phyloP scores from a whole-genome alignment of 2,797 vertebrate species.

The Danio kyathit region DNA sequence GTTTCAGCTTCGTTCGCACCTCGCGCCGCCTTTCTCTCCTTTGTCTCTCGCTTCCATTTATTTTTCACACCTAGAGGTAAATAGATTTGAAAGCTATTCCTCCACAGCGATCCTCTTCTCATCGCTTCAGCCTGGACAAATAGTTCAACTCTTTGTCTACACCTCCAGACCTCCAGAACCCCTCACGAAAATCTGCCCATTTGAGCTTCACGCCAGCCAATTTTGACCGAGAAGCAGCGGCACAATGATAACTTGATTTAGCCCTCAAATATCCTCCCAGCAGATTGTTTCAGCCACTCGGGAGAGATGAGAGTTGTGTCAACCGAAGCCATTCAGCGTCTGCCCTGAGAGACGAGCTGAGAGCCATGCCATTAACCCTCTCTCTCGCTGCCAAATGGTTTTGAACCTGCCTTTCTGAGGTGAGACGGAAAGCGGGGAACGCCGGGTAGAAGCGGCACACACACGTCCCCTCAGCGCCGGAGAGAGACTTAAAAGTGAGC shows the following conservation, averaged over 20 bases:
- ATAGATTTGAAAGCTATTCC: conserved; percentile 41
- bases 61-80: conserved; percentile 45
- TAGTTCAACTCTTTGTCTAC: conserved; percentile 1
- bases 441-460: conserved; percentile 28
- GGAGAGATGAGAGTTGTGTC: conserved; percentile 54
- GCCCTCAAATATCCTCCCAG: conserved; percentile 52
- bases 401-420: conserved; percentile 57
- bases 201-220: conserved; percentile 35
- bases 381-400: conserved; percentile 58
- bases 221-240: conserved; percentile 37
- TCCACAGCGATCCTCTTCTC: background rate
- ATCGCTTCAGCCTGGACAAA: conserved; percentile 16
- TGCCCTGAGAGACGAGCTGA: conserved; percentile 54
- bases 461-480: background rate
- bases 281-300: conserved; percentile 62
- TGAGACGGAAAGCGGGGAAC: conserved; percentile 44
- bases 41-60: conserved; percentile 22
- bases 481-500: conserved; percentile 43
- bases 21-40: conserved; percentile 9
- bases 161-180: conserved; percentile 44
- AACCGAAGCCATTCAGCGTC: conserved; percentile 51
- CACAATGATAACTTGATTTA: conserved; percentile 65
- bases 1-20: conserved; percentile 25
- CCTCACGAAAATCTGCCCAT: conserved; percentile 40
- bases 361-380: conserved; percentile 58